Evolutionary conservation across 2,888 invertebrate species (phyloP).

Genomic region (Chrysolina haemoptera): DNA sequence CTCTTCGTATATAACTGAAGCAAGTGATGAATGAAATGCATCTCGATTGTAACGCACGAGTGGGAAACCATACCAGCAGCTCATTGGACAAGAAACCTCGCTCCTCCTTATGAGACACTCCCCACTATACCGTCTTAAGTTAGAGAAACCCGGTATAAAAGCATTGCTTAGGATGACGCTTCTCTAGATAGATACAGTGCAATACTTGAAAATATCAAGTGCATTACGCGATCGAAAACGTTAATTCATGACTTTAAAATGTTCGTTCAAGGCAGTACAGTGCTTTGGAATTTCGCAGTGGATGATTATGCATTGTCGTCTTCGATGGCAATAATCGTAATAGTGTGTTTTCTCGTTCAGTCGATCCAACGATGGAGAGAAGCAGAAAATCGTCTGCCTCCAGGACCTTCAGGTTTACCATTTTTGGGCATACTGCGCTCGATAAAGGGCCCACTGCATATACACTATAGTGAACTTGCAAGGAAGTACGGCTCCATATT

Average conservation of each 20-base stretch:
- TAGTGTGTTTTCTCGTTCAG: constrained; percentile 69
- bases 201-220: constrained; percentile 47
- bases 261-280: constrained; percentile 72
- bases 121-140: constrained; percentile 58
- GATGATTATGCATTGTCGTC: constrained; percentile 66
- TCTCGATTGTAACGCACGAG: constrained; percentile 53
- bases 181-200: constrained; percentile 60
- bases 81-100: constrained; percentile 55
- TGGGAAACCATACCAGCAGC: constrained; percentile 50
- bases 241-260: constrained; percentile 57
- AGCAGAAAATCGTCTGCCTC: constrained; percentile 76
- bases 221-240: constrained; percentile 34
- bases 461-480: constrained; percentile 83
- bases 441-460: constrained; percentile 83
- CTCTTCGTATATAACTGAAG: constrained; percentile 51
- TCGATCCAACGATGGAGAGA: constrained; percentile 64
- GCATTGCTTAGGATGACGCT: constrained; percentile 58
- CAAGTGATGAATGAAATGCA: constrained; percentile 61
- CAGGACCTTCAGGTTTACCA: constrained; percentile 91
- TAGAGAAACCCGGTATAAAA: constrained; percentile 61
- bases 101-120: constrained; percentile 58
- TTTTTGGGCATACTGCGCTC: constrained; percentile 88
- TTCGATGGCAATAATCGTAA: constrained; percentile 71
- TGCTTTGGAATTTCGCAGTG: constrained; percentile 68
- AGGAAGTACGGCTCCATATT: constrained; percentile 86